Conservation (phyloP, 2,888 invertebrate species). For the Steinernema carpocapsae region DNA sequence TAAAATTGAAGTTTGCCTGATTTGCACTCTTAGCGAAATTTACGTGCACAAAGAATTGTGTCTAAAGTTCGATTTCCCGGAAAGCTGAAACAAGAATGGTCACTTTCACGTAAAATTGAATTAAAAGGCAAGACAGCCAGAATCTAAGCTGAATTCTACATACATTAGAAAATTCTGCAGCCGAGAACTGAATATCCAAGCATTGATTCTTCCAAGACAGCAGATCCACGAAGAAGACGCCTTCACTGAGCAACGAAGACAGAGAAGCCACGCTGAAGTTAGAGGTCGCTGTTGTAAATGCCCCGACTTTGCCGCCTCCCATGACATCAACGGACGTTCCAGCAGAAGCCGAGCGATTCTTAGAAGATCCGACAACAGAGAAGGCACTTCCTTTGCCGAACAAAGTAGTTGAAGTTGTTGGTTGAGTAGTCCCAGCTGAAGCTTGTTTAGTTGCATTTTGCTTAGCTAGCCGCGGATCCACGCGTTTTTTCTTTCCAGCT, state of each 20-base stretch:
- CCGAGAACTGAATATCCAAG: background rate
- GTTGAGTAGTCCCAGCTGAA: background rate
- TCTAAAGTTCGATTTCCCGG: background rate
- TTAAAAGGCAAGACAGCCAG: no score
- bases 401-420: background rate
- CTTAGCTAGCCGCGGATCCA: background rate
- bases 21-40: no score
- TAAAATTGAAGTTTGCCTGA: no score
- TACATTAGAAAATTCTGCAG: conserved; percentile 3
- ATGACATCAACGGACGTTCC: conserved; percentile 2
- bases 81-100: no score
- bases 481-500: background rate
- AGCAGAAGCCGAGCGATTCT: background rate
- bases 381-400: conserved; percentile 11
- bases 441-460: background rate
- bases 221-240: conserved; percentile 5
- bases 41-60: no score
- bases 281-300: background rate
- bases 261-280: background rate
- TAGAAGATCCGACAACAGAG: background rate
- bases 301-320: background rate
- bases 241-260: background rate
- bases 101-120: no score
- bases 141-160: no score
- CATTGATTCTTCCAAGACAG: background rate